Base-by-base conservation (phyloP, 1,140 invertebrate genomes). In the Macrosteles quadrilineatus region DNA sequence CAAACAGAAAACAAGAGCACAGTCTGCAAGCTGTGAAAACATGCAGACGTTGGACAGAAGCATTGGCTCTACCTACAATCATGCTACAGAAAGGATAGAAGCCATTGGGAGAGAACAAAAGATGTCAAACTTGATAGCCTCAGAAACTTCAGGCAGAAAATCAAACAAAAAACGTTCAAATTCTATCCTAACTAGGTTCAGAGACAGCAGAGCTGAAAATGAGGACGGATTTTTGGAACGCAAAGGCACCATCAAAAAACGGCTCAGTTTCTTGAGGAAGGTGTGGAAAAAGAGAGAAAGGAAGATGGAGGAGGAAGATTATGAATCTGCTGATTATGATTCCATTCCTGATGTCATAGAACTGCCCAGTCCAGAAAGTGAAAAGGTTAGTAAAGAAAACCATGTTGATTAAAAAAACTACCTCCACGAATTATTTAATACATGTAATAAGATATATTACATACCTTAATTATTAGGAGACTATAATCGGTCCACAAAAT, bases 231-330 rank as follows among this genome's bases (percentile, higher is more conserved):
- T 36, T 4, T 43, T 69, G 31, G 68, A 73, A 66, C 53, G 71
- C 25, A 53, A 45, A 23, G 36, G 29, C 2, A 69, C 73, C 30
- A 45, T 71, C 14, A 70, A 70, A 29, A 72, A 72, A 63, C 62
- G 71, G 17, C 43, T 74, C 1, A 74, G 73, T 67, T 74, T 74
- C 62, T 47, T 74, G 14, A 67, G 57, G 27, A 72, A 50, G 36
- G 67, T 74, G 2, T 72, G 71, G 71, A 72, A 67, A 27, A 67
- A 40, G 45, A 67, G 69, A 31, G 73, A 74, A 71, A 68, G 43
- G 23, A 74, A 74, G 47, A 69, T 25, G 12, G 73, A 72, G 29
- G 62, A 36, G 31, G 14, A 32, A 40, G 68, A 69, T 25, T 43
- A 59, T 63, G 59, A 65, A 19, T 43, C 36, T 25, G 69, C 40